phyloP scores from a whole-genome alignment of 2,888 invertebrate species.

The Troglohyphantes excavatus region DNA sequence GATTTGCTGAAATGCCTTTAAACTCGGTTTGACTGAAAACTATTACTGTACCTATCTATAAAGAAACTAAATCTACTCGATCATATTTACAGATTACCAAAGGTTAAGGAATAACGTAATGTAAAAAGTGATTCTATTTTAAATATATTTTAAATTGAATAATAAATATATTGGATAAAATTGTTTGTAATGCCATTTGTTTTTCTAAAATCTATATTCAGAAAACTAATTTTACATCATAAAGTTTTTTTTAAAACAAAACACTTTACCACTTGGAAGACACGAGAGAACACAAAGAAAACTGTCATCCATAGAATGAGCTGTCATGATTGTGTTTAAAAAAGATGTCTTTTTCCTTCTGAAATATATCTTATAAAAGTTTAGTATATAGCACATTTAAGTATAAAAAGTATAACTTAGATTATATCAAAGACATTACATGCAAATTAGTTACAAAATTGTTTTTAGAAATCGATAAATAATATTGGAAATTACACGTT shows the following conservation, averaged over 20 bases:
- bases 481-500: too few species aligned
- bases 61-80: background rate
- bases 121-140: background rate
- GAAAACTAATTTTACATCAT: too few species aligned
- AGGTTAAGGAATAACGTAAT: conserved; percentile 25
- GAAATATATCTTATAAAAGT: background rate
- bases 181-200: conserved; percentile 6
- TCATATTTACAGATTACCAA: background rate
- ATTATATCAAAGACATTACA: too few species aligned
- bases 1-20: too few species aligned
- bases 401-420: too few species aligned
- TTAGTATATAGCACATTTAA: too few species aligned
- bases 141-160: too few species aligned
- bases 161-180: background rate
- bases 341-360: background rate
- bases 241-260: too few species aligned
- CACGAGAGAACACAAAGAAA: background rate
- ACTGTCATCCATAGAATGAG: background rate
- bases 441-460: too few species aligned
- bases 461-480: too few species aligned
- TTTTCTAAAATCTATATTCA: background rate
- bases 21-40: too few species aligned
- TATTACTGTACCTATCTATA: background rate
- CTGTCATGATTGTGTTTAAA: background rate
- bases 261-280: too few species aligned